phyloP scores from a whole-genome alignment of 2,888 invertebrate species.

The Nymphalis polychloros region DNA sequence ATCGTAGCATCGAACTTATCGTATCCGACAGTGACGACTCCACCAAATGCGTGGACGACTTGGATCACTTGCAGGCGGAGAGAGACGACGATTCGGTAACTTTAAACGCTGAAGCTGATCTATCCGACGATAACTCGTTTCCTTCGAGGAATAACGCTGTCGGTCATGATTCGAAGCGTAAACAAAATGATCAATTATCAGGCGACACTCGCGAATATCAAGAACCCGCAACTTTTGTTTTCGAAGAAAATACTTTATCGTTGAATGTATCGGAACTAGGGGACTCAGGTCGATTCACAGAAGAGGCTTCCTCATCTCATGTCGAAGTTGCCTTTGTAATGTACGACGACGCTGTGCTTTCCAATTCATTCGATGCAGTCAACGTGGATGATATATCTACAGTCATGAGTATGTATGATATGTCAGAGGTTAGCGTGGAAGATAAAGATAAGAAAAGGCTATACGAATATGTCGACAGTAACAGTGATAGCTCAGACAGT shows the following conservation, averaged over 20 bases:
- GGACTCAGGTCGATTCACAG: constrained; percentile 73
- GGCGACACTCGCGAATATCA: constrained; percentile 7
- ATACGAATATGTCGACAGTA: constrained; percentile 69
- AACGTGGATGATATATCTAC: constrained; percentile 55
- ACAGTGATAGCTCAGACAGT: constrained; percentile 66
- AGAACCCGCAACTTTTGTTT: constrained; percentile 50
- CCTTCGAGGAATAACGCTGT: constrained; percentile 45
- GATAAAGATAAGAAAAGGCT: constrained; percentile 44
- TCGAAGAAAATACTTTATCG: constrained; percentile 56
- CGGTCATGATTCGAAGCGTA: constrained; percentile 29
- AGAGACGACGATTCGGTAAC: constrained; percentile 66
- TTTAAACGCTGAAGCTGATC: constrained; percentile 67
- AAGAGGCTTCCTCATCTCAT: constrained; percentile 68
- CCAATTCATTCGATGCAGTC: constrained; percentile 64
- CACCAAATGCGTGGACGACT: constrained; percentile 72
- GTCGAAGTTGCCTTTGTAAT: constrained; percentile 54
- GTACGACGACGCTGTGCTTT: constrained; percentile 71
- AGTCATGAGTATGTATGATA: constrained; percentile 37
- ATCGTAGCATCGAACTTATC: constrained; percentile 64
- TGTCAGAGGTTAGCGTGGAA: constrained; percentile 39
- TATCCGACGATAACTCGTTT: constrained; percentile 67
- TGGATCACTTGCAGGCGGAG: constrained; percentile 62
- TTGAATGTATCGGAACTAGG: constrained; percentile 65
- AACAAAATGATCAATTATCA: constrained; percentile 42
- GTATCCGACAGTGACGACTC: constrained; percentile 72